Percentiles rank a stretch among this genome's conserved stretches.
phyloP scores from a whole-genome alignment of 2,113 vertebrate species.

The Xiphophorus maculatus region DNA sequence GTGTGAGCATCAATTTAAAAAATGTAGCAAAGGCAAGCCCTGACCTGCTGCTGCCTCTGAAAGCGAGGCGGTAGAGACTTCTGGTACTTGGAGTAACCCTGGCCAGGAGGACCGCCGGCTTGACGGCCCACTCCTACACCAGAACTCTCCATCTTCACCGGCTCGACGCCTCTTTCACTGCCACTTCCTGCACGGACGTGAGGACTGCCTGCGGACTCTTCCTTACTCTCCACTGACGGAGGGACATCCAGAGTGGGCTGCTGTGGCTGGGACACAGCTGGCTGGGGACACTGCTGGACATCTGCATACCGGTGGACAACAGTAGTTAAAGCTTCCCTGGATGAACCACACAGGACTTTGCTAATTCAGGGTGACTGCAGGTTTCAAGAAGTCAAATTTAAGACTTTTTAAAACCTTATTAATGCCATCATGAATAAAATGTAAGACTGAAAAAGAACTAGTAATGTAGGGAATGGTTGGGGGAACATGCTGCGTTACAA shows the following conservation, averaged over 20 bases:
- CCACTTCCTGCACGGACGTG: conserved; percentile 65
- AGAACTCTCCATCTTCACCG: conserved; percentile 79
- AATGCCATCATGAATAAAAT: no score
- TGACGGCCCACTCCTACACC: conserved; percentile 74
- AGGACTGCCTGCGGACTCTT: conserved; percentile 70
- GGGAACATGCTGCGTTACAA: no score
- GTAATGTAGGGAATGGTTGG: no score
- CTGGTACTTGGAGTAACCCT: conserved; percentile 91
- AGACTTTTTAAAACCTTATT: no score
- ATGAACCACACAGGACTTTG: background rate
- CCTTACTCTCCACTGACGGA: conserved; percentile 78
- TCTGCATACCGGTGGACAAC: conserved; percentile 64
- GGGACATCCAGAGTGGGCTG: conserved; percentile 69
- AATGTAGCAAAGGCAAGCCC: background rate
- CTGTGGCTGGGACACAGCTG: conserved; percentile 67
- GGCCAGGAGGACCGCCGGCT: conserved; percentile 68
- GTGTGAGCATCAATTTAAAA: background rate
- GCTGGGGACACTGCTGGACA: conserved; percentile 74
- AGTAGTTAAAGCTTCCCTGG: background rate
- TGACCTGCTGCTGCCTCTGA: conserved; percentile 92
- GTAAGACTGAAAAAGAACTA: no score
- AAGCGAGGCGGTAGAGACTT: conserved; percentile 93
- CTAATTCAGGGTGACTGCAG: no score
- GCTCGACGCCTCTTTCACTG: conserved; percentile 69
- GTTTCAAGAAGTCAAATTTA: no score